Evolutionary conservation across 1,140 invertebrate genomes (phyloP).

Genomic region (Andricus grossulariae): DNA sequence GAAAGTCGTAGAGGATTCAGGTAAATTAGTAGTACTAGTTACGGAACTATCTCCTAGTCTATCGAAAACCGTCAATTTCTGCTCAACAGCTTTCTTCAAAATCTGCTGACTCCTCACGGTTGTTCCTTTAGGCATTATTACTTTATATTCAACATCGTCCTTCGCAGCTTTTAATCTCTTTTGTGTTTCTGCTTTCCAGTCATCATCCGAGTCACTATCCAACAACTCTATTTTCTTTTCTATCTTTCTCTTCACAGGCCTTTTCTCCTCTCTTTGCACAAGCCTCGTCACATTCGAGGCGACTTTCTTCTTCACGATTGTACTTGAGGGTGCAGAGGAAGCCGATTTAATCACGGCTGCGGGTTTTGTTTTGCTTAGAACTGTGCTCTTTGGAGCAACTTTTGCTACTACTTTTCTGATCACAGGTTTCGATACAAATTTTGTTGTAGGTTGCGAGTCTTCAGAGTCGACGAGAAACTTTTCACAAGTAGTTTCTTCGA

Average conservation of each 20-base stretch:
- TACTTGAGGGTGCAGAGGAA: slow-evolving; percentile 41
- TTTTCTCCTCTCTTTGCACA: slow-evolving; percentile 57
- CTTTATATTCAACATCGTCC: slow-evolving; percentile 71
- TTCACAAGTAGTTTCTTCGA: slow-evolving; percentile 78
- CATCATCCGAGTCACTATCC: slow-evolving; percentile 45
- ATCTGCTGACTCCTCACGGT: slow-evolving; percentile 69
- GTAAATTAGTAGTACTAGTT: slow-evolving; percentile 69
- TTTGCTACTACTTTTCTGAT: slow-evolving; percentile 57
- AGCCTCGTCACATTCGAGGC: slow-evolving; percentile 43
- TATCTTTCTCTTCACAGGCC: slow-evolving; percentile 45
- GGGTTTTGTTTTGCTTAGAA: slow-evolving; percentile 44
- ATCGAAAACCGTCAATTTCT: slow-evolving; percentile 73
- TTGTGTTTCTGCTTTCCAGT: slow-evolving; percentile 49
- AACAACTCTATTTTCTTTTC: slow-evolving; percentile 52
- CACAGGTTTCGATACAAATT: slow-evolving; percentile 46
- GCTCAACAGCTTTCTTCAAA: slow-evolving; percentile 65
- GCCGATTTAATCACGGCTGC: slow-evolving; percentile 41
- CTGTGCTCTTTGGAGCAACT: slow-evolving; percentile 38
- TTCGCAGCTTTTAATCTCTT: slow-evolving; percentile 63
- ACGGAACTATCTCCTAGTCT: slow-evolving; percentile 73
- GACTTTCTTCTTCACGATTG: slow-evolving; percentile 56
- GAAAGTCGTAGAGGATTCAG: slow-evolving; percentile 65
- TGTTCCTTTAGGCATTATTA: slow-evolving; percentile 71
- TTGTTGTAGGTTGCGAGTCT: slow-evolving; percentile 48
- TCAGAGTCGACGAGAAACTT: slow-evolving; percentile 70